Evolutionary conservation across 2,113 vertebrate genomes (phyloP).

Genomic region (Urocolius indicus): DNA sequence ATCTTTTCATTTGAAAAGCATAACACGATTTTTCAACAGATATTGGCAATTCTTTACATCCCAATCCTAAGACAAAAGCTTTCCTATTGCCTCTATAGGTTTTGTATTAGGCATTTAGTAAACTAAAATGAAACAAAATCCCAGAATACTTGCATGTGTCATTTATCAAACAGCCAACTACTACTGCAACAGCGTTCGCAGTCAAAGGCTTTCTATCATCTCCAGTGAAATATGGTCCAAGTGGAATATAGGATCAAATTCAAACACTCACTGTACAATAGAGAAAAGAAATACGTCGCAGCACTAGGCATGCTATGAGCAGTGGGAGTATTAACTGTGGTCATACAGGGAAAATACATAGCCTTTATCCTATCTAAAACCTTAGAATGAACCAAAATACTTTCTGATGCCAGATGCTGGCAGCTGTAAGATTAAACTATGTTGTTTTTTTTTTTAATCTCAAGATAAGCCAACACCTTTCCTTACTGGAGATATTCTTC

Average conservation of each 20-base stretch:
- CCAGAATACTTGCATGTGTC: background rate
- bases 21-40: background rate
- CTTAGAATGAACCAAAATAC: background rate
- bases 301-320: background rate
- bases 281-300: background rate
- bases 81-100: background rate
- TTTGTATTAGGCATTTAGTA: slow-evolving; percentile 11
- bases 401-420: background rate
- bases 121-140: slow-evolving; percentile 36
- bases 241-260: background rate
- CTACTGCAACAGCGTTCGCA: background rate
- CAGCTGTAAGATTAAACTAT: background rate
- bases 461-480: background rate
- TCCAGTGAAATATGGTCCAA: background rate
- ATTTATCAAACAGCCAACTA: slow-evolving; percentile 33
- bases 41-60: slow-evolving; percentile 42
- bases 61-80: slow-evolving; percentile 28
- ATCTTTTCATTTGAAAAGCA: background rate
- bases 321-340: background rate
- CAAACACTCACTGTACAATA: background rate
- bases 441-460: background rate
- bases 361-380: background rate
- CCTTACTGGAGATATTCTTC: background rate
- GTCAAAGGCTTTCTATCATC: background rate
- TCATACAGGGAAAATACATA: background rate